These are phyloP conservation scores for Eubasilissa regina DNA, from an alignment of 1,140 invertebrate genomes.

Conservation along the genomic window DNA sequence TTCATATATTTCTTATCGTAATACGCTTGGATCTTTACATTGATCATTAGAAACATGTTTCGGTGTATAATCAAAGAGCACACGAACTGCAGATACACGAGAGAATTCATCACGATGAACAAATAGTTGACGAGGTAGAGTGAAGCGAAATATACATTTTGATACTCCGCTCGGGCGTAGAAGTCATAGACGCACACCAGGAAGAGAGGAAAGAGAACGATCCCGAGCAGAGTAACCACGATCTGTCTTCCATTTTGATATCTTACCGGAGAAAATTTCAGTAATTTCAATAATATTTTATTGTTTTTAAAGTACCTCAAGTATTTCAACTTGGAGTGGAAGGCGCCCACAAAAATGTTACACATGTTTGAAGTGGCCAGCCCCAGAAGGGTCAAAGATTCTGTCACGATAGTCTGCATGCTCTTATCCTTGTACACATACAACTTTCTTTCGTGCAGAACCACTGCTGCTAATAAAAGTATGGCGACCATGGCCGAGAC, in stretches of 20 bases:
- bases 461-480: background rate
- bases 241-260: background rate
- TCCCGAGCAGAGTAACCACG: background rate
- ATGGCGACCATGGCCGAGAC: background rate
- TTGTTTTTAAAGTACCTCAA: background rate
- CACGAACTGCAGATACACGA: background rate
- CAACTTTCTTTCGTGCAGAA: background rate
- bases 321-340: background rate
- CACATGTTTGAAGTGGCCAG: background rate
- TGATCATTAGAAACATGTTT: background rate
- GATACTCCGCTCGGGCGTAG: background rate
- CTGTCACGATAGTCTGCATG: background rate
- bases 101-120: background rate
- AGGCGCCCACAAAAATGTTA: background rate
- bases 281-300: background rate
- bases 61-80: background rate
- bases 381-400: background rate
- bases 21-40: background rate
- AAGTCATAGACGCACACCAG: background rate
- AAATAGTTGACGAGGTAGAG: background rate
- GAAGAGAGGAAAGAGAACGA: background rate
- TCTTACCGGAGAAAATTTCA: background rate
- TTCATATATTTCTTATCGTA: background rate
- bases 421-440: background rate
- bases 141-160: background rate